Base-by-base conservation (phyloP, 2,888 invertebrate genomes). In the Stegana nigrithorax region DNA sequence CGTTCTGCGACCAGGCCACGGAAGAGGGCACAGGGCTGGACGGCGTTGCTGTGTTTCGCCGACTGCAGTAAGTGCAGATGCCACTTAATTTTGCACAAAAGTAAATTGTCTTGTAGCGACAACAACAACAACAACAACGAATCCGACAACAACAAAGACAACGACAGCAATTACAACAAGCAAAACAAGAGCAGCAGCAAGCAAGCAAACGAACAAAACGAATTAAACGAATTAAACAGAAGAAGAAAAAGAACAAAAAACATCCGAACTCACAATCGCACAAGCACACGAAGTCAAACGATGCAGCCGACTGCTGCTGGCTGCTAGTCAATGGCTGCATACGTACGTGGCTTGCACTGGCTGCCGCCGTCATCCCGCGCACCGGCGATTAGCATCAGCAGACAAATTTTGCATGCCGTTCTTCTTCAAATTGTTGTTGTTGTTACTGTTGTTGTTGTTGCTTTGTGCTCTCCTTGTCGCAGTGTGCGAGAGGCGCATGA, bases 61-160 rank as follows among this genome's bases (percentile, higher is more conserved):
- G n/a, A n/a, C n/a, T n/a, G n/a, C n/a, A n/a, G n/a, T n/a, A n/a
- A 73, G 70, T 72, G 71, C 80, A 80, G 80, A 76, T 81, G 80
- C 81, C 78, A 75, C 74, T 81, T 80, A 81, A 81, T 82, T 81
- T 80, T 78, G 81, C 81, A 81, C 82, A 79, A 82, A 82, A 82
- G 82, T 82, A 81, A 82, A 82, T 82, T 82, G 81, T 82, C 81
- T 83, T 82, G 80, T 81, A 81, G 73, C 70, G 66, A 70, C 72
- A 76, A 69, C 69, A 65, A 59, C 70, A 69, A 69, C 71, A 70
- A 57, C 64, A 65, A 25, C 66, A 63, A 14, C 61, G 68, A 51
- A 63, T 69, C 55, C 65, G 65, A 39, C 60, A 64, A n/a, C 67
- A 63, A 39, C 61, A 59, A 59, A 56, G 62, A 47, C 67, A 65